A percentile compares a stretch with the other conserved stretches of the same genome.
Conservation (phyloP, 2,113 vertebrate genomes). For the Ameiurus melas region DNA sequence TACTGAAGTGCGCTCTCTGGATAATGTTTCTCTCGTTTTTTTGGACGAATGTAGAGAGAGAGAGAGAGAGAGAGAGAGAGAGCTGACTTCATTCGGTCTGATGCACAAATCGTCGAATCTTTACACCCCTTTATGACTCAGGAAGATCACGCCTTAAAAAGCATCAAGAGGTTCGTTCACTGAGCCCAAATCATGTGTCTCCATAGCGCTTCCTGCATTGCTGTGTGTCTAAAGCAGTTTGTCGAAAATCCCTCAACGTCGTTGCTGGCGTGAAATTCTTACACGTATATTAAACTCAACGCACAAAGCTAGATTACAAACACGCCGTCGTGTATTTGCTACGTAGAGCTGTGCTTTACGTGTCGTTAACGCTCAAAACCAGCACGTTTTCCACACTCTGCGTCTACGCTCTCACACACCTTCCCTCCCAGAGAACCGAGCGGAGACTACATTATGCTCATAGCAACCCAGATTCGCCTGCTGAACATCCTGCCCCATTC, state of each 20-base stretch:
- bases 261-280: not conserved
- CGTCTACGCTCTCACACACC: slow-evolving; percentile 18
- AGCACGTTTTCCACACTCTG: not conserved
- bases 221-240: not conserved
- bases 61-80: not conserved
- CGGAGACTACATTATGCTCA: slow-evolving; percentile 42
- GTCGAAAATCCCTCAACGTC: not conserved
- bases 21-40: not conserved
- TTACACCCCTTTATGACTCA: not conserved
- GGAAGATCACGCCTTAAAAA: not conserved
- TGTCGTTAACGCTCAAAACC: not conserved
- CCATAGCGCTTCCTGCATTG: not conserved
- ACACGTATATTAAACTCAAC: not conserved
- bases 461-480: slow-evolving; percentile 53
- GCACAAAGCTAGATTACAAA: not conserved
- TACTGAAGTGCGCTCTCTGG: not conserved
- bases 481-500: slow-evolving; percentile 53
- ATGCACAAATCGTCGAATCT: not conserved
- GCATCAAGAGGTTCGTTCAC: not conserved
- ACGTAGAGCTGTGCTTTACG: not conserved
- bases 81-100: not conserved
- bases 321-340: not conserved
- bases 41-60: too few relatives aligned
- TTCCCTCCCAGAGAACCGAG: slow-evolving; percentile 34
- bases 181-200: not conserved